Percentiles rank a stretch among this genome's conserved stretches.
Conservation (phyloP, 2,797 vertebrate genomes). For the Heliangelus exortis region DNA sequence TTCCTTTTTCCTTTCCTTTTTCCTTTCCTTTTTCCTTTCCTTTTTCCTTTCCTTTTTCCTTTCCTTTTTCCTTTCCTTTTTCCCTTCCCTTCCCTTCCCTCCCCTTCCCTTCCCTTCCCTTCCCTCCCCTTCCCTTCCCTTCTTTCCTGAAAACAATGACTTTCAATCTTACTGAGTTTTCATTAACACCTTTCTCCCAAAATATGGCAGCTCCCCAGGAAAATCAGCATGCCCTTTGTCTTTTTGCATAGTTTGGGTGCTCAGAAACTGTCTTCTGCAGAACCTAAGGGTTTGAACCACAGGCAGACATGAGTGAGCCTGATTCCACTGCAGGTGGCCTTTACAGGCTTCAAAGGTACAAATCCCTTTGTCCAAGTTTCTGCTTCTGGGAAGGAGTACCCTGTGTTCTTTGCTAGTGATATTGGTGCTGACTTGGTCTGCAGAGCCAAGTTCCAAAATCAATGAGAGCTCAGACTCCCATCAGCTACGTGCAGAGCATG, state of each 20-base stretch:
- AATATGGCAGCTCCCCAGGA: not conserved
- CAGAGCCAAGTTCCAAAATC: not conserved
- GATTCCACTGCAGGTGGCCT: not conserved
- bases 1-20: too few relatives aligned
- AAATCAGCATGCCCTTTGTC: not conserved
- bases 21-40: too few relatives aligned
- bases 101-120: too few relatives aligned
- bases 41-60: too few relatives aligned
- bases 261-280: not conserved
- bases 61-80: too few relatives aligned
- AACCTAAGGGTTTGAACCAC: not conserved
- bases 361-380: not conserved
- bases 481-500: not conserved
- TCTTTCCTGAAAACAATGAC: not conserved
- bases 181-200: not conserved
- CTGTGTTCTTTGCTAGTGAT: not conserved
- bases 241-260: not conserved
- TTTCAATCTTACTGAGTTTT: not conserved
- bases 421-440: not conserved
- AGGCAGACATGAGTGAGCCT: not conserved
- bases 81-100: too few relatives aligned
- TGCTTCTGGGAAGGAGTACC: not conserved
- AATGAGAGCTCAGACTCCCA: not conserved
- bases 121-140: too few relatives aligned
- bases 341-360: not conserved